These are phyloP conservation scores for Tetranychus truncatus DNA, from an alignment of 2,888 invertebrate species.

Conservation along the genomic window DNA sequence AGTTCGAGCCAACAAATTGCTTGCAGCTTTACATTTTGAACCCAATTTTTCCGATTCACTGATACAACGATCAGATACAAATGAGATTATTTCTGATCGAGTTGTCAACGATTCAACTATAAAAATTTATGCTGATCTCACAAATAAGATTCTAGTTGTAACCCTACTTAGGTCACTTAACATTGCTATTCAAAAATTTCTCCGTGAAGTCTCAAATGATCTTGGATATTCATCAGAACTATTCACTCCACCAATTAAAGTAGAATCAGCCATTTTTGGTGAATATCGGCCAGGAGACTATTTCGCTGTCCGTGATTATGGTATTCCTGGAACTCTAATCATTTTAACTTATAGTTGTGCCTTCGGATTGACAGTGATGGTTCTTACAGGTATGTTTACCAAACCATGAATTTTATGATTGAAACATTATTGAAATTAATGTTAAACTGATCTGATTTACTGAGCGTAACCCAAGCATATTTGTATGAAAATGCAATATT, in stretches of 20 bases:
- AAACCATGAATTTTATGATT: background rate
- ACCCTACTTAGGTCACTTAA: background rate
- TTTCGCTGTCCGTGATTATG: slow-evolving; percentile 10
- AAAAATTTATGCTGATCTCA: slow-evolving; percentile 11
- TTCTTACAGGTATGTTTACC: slow-evolving; percentile 1
- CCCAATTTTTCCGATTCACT: slow-evolving; percentile 11
- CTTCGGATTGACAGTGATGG: slow-evolving; percentile 11
- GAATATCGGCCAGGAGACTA: slow-evolving; percentile 8
- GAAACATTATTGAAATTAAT: background rate
- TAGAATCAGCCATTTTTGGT: slow-evolving; percentile 20
- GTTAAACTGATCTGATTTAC: no score
- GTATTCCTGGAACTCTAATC: slow-evolving; percentile 11
- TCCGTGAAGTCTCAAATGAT: background rate
- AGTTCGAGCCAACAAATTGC: background rate
- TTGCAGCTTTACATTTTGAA: slow-evolving; percentile 1
- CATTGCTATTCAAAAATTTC: slow-evolving; percentile 2
- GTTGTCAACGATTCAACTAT: background rate
- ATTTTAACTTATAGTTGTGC: slow-evolving; percentile 5
- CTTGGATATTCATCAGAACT: slow-evolving; percentile 64
- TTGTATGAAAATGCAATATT: no score
- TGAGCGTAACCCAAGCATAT: no score
- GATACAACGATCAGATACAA: background rate
- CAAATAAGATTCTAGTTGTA: slow-evolving; percentile 5
- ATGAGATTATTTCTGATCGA: background rate
- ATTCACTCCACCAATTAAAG: slow-evolving; percentile 38